phyloP scores from a whole-genome alignment of 2,888 invertebrate species.

The Microplitis deprimator region DNA sequence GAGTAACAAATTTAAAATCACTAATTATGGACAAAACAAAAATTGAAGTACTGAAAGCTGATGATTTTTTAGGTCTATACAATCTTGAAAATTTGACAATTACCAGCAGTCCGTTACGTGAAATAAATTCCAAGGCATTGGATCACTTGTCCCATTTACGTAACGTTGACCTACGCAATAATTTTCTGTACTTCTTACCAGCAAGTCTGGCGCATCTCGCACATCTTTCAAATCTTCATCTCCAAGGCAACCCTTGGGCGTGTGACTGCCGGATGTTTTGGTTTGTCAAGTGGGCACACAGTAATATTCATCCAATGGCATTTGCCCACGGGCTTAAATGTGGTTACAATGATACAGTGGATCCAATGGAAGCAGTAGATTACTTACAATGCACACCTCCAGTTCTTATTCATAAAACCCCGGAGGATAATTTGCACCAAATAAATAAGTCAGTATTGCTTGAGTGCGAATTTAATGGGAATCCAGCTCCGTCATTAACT shows the following conservation, averaged over 20 bases:
- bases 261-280: slow-evolving; percentile 91
- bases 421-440: slow-evolving; percentile 75
- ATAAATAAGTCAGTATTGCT: slow-evolving; percentile 70
- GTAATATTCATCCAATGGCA: slow-evolving; percentile 70
- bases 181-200: slow-evolving; percentile 81
- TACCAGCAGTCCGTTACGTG: slow-evolving; percentile 69
- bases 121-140: slow-evolving; percentile 59
- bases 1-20: slow-evolving; percentile 72
- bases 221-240: slow-evolving; percentile 77
- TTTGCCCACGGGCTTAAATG: slow-evolving; percentile 79
- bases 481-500: slow-evolving; percentile 84
- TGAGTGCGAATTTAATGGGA: slow-evolving; percentile 84
- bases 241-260: slow-evolving; percentile 85
- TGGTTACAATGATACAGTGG: slow-evolving; percentile 72
- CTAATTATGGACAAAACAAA: slow-evolving; percentile 78
- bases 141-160: slow-evolving; percentile 64
- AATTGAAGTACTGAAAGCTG: slow-evolving; percentile 78
- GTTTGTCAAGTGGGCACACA: slow-evolving; percentile 79
- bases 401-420: slow-evolving; percentile 75
- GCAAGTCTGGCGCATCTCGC: slow-evolving; percentile 78
- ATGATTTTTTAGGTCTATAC: slow-evolving; percentile 78
- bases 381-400: slow-evolving; percentile 83
- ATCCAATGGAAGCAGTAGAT: slow-evolving; percentile 80
- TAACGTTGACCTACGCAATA: slow-evolving; percentile 73
- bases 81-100: slow-evolving; percentile 79